phyloP scores from a whole-genome alignment of 2,113 vertebrate genomes.

The Indicator maculatus region DNA sequence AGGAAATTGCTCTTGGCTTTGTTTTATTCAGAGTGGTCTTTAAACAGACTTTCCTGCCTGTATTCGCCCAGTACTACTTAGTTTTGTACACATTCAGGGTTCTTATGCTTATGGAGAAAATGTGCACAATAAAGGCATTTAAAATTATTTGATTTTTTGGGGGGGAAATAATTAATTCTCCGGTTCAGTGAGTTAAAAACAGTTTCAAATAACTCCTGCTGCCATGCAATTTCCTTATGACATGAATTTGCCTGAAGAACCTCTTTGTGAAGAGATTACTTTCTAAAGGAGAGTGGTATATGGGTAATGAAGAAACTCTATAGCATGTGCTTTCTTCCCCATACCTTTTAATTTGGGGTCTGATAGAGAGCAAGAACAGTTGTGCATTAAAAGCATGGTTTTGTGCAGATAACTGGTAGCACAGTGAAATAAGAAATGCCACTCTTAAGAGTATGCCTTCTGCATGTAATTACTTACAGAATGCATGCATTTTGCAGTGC shows the following conservation, averaged over 20 bases:
- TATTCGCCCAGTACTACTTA: not conserved
- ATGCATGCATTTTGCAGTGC: accelerated
- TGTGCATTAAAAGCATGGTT: not conserved
- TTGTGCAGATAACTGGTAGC: not conserved
- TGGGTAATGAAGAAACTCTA: not conserved
- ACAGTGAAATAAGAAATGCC: not conserved
- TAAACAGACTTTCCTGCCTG: not conserved
- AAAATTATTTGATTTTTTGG: not conserved
- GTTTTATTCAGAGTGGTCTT: not conserved
- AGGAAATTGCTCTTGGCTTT: not conserved
- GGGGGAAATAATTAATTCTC: not conserved
- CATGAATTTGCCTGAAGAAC: not conserved
- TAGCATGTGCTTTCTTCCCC: not conserved
- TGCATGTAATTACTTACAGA: not conserved
- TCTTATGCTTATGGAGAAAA: not conserved
- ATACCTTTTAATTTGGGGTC: not conserved
- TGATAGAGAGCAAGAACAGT: not conserved
- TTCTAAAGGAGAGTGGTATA: not conserved
- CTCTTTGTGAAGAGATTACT: not conserved
- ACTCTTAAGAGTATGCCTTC: not conserved
- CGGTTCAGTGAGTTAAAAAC: not conserved
- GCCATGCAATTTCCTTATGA: not conserved
- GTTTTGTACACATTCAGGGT: not conserved
- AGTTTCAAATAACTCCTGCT: not conserved
- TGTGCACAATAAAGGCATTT: not conserved